phyloP scores from a whole-genome alignment of 64 coral and sea anemone genomes.

The Montipora cactus region DNA sequence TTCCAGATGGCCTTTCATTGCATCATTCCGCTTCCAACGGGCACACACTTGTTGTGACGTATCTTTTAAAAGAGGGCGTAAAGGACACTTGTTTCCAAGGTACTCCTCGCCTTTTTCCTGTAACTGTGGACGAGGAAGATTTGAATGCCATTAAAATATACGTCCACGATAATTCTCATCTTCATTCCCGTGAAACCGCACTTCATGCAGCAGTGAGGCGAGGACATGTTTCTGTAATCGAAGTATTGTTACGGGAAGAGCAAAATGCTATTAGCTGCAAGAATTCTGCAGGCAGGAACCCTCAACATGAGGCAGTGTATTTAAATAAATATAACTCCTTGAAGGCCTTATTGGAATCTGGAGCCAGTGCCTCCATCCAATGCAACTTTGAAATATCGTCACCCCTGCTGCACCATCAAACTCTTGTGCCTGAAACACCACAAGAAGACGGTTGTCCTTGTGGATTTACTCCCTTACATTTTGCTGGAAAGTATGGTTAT shows the following conservation, averaged over 20 bases:
- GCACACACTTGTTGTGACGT: constrained; percentile 7
- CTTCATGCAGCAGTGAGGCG: constrained; percentile 31
- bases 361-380: constrained; percentile 19
- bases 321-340: constrained; percentile 41
- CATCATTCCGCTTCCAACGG: constrained; percentile 35
- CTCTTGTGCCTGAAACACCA: neutral
- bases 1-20: constrained; percentile 24
- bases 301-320: constrained; percentile 70
- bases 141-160: neutral
- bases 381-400: neutral
- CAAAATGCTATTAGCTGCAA: constrained; percentile 29
- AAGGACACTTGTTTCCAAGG: constrained; percentile 23
- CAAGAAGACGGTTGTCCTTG: constrained; percentile 16
- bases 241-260: neutral
- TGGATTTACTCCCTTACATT: constrained; percentile 64
- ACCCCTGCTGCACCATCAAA: neutral
- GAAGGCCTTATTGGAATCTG: constrained; percentile 41
- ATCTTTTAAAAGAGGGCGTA: constrained; percentile 22
- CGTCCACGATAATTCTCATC: constrained; percentile 33
- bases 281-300: constrained; percentile 35
- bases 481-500: constrained; percentile 46
- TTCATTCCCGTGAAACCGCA: constrained; percentile 50
- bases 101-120: neutral
- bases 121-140: neutral
- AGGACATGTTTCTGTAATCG: constrained; percentile 12